Conservation (phyloP, 2,797 vertebrate genomes). For the Xenops minutus region DNA sequence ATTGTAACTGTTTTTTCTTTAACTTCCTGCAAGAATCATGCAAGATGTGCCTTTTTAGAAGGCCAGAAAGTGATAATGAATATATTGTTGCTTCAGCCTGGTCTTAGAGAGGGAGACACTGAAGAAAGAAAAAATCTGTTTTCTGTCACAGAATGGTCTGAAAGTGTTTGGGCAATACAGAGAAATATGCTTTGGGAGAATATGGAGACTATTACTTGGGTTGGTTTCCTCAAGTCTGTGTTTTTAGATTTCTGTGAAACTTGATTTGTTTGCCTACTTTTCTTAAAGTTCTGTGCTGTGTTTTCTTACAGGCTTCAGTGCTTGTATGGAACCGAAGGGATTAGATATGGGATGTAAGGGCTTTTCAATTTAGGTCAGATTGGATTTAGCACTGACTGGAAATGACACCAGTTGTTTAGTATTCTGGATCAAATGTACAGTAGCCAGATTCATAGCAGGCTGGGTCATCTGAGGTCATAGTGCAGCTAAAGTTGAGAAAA, state of each 20-base stretch:
- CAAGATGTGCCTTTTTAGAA: background rate
- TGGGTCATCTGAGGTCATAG: constrained; percentile 18
- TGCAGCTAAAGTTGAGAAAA: constrained; percentile 33
- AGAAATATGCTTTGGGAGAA: background rate
- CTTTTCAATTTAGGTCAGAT: constrained; percentile 13
- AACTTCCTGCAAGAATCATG: background rate
- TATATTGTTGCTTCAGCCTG: background rate
- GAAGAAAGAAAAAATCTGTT: background rate
- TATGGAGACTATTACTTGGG: background rate
- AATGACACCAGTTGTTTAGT: background rate
- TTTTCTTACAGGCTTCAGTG: background rate
- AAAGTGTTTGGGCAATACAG: background rate
- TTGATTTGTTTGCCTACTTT: background rate
- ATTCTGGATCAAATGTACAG: constrained; percentile 5
- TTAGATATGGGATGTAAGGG: constrained; percentile 16
- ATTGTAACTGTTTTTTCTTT: background rate
- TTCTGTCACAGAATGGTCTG: background rate
- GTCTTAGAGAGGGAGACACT: background rate
- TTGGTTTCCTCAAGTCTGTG: background rate
- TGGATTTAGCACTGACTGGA: constrained; percentile 23
- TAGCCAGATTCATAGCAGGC: constrained; percentile 17
- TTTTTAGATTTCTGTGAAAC: background rate
- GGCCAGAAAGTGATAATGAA: background rate
- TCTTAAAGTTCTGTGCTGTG: background rate
- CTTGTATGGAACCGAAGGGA: background rate